phyloP scores from a whole-genome alignment of 2,888 invertebrate genomes.

The Cheilosia vernalis region DNA sequence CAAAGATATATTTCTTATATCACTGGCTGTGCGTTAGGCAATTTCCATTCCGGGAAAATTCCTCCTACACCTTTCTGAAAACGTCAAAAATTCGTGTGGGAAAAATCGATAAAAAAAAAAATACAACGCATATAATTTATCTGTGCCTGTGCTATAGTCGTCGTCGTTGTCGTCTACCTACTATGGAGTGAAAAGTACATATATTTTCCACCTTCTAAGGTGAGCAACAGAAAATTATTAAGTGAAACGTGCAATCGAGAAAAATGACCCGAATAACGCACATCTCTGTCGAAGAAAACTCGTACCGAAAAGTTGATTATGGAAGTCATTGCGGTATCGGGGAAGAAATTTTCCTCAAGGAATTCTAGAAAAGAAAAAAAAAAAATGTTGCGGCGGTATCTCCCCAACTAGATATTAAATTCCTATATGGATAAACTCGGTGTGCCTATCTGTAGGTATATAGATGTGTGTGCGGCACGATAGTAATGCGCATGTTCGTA shows the following conservation, averaged over 20 bases:
- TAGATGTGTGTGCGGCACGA: conserved; percentile 56
- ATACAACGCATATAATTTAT: conserved; percentile 68
- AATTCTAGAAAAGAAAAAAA: conserved; percentile 55
- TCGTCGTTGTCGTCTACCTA: conserved; percentile 32
- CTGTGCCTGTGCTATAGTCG: conserved; percentile 25
- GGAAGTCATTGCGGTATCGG: conserved; percentile 6
- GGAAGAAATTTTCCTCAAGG: conserved; percentile 44
- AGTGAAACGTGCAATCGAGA: conserved; percentile 47
- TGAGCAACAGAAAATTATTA: conserved; percentile 42
- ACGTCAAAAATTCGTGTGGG: conserved; percentile 62
- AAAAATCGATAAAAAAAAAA: conserved; percentile 71
- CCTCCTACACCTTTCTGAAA: conserved; percentile 42
- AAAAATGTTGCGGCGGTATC: conserved; percentile 66
- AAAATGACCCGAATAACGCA: conserved; percentile 9
- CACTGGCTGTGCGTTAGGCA: conserved; percentile 3
- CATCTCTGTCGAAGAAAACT: neutral
- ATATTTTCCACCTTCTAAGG: conserved; percentile 44
- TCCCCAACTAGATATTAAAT: conserved; percentile 65
- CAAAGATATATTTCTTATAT: conserved; percentile 6
- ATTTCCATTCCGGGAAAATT: conserved; percentile 24
- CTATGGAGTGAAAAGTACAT: conserved; percentile 62
- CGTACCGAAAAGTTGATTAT: conserved; percentile 6
- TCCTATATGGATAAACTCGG: conserved; percentile 69
- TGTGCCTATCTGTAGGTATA: conserved; percentile 36
- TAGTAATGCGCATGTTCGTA: conserved; percentile 71